Percentiles rank a stretch among this genome's conserved stretches.
phyloP scores from a whole-genome alignment of 1,140 invertebrate genomes.

The Saccostrea echinata region DNA sequence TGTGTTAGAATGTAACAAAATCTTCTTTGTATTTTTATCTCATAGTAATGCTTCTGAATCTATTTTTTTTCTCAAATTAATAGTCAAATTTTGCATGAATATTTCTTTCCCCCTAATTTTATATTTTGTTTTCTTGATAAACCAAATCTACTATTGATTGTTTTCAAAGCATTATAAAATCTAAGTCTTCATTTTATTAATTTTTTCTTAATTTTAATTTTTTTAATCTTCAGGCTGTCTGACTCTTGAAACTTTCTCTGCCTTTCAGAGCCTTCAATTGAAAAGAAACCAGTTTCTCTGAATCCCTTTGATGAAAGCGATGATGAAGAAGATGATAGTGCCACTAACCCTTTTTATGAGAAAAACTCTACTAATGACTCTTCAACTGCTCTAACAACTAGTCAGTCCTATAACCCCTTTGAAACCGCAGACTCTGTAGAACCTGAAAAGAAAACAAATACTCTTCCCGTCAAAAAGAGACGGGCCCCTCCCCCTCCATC shows the following conservation, averaged over 20 bases:
- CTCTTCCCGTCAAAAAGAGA: constrained; percentile 47
- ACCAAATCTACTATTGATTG: too few species aligned
- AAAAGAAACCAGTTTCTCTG: not conserved
- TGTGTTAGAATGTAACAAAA: too few species aligned
- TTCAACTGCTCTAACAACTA: constrained; percentile 4
- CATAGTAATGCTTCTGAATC: too few species aligned
- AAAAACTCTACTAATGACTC: constrained; percentile 46
- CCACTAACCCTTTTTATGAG: constrained; percentile 66
- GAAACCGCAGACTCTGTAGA: not conserved
- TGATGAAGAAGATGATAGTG: constrained; percentile 26
- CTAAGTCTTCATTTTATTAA: too few species aligned
- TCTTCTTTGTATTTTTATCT: too few species aligned
- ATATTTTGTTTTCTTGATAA: too few species aligned
- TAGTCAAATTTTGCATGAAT: too few species aligned
- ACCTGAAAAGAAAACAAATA: constrained; percentile 25
- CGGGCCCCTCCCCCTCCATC: constrained; percentile 45
- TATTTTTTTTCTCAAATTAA: too few species aligned
- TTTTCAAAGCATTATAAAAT: too few species aligned
- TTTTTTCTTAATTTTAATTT: not conserved
- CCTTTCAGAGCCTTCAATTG: constrained; percentile 58
- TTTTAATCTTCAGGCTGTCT: not conserved
- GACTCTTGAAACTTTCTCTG: not conserved
- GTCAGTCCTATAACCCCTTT: constrained; percentile 18
- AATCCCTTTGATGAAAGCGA: constrained; percentile 68
- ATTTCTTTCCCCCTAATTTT: too few species aligned